phyloP scores from a whole-genome alignment of 2,888 invertebrate species.

The Eupsilia transversa region DNA sequence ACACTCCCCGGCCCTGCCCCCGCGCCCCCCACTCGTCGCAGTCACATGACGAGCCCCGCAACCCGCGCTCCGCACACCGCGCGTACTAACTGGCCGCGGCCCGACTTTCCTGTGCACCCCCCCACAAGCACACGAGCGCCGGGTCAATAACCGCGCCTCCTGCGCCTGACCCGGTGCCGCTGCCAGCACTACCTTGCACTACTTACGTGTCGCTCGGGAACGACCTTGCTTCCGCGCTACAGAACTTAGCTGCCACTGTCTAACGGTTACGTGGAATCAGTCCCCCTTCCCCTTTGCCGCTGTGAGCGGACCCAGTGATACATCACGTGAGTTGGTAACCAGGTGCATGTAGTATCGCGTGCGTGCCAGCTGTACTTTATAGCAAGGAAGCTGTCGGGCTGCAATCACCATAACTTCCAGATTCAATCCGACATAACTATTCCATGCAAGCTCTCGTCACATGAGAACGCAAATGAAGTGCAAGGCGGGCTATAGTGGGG shows the following conservation, averaged over 20 bases:
- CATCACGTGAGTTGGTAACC: background rate
- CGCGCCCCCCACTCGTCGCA: slow-evolving; percentile 60
- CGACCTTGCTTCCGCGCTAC: slow-evolving; percentile 42
- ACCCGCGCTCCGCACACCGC: slow-evolving; percentile 56
- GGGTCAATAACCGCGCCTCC: slow-evolving; percentile 54
- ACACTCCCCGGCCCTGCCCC: slow-evolving; percentile 45
- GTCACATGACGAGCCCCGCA: slow-evolving; percentile 74
- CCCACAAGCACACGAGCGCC: slow-evolving; percentile 26
- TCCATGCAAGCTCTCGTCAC: slow-evolving; percentile 9
- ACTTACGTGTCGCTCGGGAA: slow-evolving; percentile 40
- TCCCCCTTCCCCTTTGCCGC: background rate
- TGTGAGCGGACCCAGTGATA: background rate
- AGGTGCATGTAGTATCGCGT: background rate
- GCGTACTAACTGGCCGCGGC: slow-evolving; percentile 28
- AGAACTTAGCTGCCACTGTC: background rate
- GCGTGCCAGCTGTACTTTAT: slow-evolving; percentile 1
- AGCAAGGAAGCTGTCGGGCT: slow-evolving; percentile 6
- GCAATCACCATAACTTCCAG: background rate
- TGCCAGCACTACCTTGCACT: slow-evolving; percentile 34
- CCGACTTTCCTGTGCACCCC: slow-evolving; percentile 59
- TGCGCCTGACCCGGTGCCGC: slow-evolving; percentile 31
- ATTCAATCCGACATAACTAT: slow-evolving; percentile 14
- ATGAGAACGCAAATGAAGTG: slow-evolving; percentile 26
- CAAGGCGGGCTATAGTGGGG: slow-evolving; percentile 5
- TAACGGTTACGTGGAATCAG: background rate